These are phyloP conservation scores for Oxycera nigricornis DNA, from an alignment of 2,888 invertebrate genomes.

Conservation along the genomic window DNA sequence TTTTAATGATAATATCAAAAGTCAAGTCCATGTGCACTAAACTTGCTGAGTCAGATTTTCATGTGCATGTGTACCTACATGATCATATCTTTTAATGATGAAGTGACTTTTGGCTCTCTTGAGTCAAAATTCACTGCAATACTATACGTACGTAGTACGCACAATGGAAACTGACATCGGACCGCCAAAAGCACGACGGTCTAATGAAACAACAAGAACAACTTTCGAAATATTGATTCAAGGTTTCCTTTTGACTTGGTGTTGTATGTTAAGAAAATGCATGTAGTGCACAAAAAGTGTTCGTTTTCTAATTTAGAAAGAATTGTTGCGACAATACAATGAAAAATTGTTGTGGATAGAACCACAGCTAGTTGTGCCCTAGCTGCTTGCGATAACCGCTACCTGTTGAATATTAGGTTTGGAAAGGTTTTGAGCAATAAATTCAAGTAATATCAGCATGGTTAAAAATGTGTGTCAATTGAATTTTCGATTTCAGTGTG, in stretches of 20 bases:
- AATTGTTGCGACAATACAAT: too few species aligned
- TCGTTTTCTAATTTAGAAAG: too few species aligned
- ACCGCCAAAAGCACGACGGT: background rate
- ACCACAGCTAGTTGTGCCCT: too few species aligned
- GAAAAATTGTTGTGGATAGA: too few species aligned
- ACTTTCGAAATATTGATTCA: conserved; percentile 31
- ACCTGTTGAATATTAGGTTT: too few species aligned
- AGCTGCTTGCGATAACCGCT: too few species aligned
- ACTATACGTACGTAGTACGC: background rate
- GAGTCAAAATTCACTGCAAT: background rate
- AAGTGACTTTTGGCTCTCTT: background rate
- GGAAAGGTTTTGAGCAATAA: too few species aligned
- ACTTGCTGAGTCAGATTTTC: background rate
- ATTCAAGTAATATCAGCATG: too few species aligned
- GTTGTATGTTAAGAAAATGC: background rate
- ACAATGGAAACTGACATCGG: background rate
- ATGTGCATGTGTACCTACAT: too few species aligned
- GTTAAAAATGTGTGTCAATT: too few species aligned
- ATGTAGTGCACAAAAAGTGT: background rate
- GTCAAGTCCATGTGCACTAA: background rate
- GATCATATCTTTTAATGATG: too few species aligned
- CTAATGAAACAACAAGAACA: conserved; percentile 13
- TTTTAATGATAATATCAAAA: conserved; percentile 4
- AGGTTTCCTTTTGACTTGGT: conserved; percentile 16
- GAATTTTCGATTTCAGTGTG: too few species aligned